A percentile compares a stretch with the other conserved stretches of the same genome.
Conservation (phyloP, 2,113 vertebrate genomes). For the Bubo scandiacus region DNA sequence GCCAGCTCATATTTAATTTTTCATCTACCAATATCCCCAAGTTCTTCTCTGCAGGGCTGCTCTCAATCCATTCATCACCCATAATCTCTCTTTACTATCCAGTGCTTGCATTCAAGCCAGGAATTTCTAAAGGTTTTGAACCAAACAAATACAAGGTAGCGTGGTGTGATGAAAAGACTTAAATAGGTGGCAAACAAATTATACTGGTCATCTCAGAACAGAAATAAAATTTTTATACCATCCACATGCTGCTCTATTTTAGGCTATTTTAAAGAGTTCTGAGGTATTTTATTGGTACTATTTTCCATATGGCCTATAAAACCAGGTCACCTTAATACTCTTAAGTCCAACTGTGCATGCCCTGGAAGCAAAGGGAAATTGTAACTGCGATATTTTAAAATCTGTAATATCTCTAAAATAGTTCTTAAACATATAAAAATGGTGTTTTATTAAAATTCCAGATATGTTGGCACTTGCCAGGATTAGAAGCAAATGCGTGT, state of each 20-base stretch:
- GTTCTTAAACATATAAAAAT: not conserved
- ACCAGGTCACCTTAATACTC: conserved; percentile 36
- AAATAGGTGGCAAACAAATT: not conserved
- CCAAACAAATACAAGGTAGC: not conserved
- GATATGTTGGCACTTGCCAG: not conserved
- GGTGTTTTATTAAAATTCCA: not conserved
- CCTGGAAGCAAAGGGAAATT: conserved; percentile 10
- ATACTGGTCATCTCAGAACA: not conserved
- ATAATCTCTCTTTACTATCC: not conserved
- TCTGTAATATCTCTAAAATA: not conserved
- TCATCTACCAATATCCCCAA: not conserved
- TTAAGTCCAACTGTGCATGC: not conserved
- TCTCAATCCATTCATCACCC: not conserved
- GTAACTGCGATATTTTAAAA: not conserved
- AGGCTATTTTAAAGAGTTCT: conserved; percentile 19
- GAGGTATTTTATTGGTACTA: conserved; percentile 10
- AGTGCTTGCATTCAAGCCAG: not conserved
- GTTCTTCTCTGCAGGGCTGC: not conserved
- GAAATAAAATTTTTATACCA: not conserved
- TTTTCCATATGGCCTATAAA: conserved; percentile 44
- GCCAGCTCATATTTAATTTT: not conserved
- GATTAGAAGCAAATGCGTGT: not conserved
- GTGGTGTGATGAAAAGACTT: not conserved
- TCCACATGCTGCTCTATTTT: not conserved
- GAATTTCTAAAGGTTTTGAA: not conserved